Evolutionary conservation across 2,888 invertebrate species (phyloP).

Genomic region (Aquatica leii): DNA sequence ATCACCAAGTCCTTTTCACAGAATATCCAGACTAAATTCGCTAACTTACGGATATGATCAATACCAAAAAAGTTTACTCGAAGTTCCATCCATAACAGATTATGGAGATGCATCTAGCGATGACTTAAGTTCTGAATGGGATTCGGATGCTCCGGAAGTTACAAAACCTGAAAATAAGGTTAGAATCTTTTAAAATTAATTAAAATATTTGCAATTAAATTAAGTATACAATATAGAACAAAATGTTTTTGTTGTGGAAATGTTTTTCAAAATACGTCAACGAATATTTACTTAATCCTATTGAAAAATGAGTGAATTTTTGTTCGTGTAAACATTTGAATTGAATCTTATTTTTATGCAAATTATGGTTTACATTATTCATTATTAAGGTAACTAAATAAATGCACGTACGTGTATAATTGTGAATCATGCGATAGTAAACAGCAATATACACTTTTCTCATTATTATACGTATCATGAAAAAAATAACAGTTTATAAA

Average conservation of each 20-base stretch:
- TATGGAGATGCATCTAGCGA: constrained; percentile 92
- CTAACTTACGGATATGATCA: constrained; percentile 72
- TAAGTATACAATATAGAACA: too few species aligned
- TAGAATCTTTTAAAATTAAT: constrained; percentile 41
- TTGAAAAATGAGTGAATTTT: too few species aligned
- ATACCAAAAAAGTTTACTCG: constrained; percentile 78
- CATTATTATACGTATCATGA: too few species aligned
- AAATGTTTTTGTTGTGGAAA: background rate
- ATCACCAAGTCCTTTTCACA: constrained; percentile 46
- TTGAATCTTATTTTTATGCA: too few species aligned
- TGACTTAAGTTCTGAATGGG: constrained; percentile 92
- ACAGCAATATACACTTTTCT: too few species aligned
- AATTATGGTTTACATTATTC: too few species aligned
- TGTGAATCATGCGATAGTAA: too few species aligned
- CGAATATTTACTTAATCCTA: too few species aligned
- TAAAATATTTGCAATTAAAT: background rate
- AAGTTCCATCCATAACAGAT: constrained; percentile 79
- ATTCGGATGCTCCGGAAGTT: constrained; percentile 77
- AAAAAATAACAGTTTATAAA: too few species aligned
- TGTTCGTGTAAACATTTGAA: too few species aligned
- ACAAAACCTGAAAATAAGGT: constrained; percentile 48
- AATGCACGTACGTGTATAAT: too few species aligned
- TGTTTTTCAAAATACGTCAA: background rate
- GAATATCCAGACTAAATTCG: constrained; percentile 43
- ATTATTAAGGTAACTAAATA: too few species aligned